These are phyloP conservation scores for Microchrysa polita DNA, from an alignment of 2,888 invertebrate genomes.

Conservation along the genomic window DNA sequence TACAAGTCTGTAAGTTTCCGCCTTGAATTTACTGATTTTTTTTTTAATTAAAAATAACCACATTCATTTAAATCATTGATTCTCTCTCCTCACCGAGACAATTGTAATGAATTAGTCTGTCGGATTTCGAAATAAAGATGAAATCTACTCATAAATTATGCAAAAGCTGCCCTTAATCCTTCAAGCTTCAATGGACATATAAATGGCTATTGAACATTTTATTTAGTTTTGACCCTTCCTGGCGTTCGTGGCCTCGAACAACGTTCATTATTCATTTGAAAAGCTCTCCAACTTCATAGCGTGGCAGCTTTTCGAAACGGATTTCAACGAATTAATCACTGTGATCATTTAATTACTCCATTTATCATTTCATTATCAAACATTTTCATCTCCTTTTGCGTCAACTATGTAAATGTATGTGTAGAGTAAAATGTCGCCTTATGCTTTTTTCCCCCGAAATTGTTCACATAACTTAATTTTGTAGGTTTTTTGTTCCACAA, in stretches of 20 bases:
- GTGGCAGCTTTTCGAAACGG: background rate
- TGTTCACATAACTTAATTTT: background rate
- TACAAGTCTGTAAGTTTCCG: too few species aligned
- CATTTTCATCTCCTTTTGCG: conserved; percentile 30
- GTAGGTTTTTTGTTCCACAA: background rate
- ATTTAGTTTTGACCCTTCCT: background rate
- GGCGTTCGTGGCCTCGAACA: background rate
- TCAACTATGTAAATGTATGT: too few species aligned
- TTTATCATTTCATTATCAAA: conserved; percentile 37
- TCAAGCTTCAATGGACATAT: background rate
- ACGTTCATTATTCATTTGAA: conserved; percentile 1
- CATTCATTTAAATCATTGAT: too few species aligned
- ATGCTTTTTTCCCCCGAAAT: conserved; percentile 6
- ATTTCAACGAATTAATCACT: conserved; percentile 29
- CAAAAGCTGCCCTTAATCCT: background rate
- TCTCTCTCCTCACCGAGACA: too few species aligned
- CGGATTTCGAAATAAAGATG: too few species aligned
- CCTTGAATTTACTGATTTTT: too few species aligned
- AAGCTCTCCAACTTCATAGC: background rate
- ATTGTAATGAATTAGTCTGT: too few species aligned
- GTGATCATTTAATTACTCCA: conserved; percentile 36
- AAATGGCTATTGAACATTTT: background rate
- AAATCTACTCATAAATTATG: too few species aligned
- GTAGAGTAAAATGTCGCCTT: conserved; percentile 9
- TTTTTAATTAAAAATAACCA: too few species aligned